Base-by-base conservation (phyloP, 2,888 invertebrate genomes). In the Colostygia pectinataria region DNA sequence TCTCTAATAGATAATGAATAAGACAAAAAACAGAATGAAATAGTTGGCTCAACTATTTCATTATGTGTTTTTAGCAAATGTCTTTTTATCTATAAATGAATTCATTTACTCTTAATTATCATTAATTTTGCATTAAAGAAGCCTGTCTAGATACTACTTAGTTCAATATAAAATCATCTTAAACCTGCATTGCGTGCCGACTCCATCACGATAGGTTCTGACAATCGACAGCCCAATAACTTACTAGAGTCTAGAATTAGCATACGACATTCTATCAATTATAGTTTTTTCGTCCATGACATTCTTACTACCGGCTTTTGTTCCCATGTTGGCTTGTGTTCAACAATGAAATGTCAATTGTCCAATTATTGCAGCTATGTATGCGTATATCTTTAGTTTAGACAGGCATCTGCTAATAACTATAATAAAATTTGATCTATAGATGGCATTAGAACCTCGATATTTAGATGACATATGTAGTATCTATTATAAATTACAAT, bases 301-400 rank as follows among this genome's bases (percentile, higher is more conserved):
- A 63, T 65, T 65, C 55, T 57, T 53, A 45, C 27, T 58, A 52
- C 50, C 59, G 50, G 53, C 46, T 18, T 20, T 13, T 45, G 47
- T 34, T 40, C 8, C 15, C 4, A 1, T 31, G 39, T 32, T 24
- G 36, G 2, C 24, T 15, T 31, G n/a, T 12, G 49, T 38, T 42
- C 34, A 48, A 59, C 57, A 59, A 58, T 59, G 36, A 65, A 66
- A 66, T 66, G 66, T 65, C 65, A 65, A 62, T 63, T 57, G 60
- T 59, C 53, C 61, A 66, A 68, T 71, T 64, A 67, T 29, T 55
- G 37, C 51, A 54, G 46, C 41, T 29, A 36, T 44, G 32, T 36
- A 32, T 41, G 25, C n/a, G 13, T 33, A 37, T 45, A 39, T 20
- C 10, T 34, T 15, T 34, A 4, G 23, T 34, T 15, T 34, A 4